Conservation (phyloP, 2,113 vertebrate species). For the Martes martes region DNA sequence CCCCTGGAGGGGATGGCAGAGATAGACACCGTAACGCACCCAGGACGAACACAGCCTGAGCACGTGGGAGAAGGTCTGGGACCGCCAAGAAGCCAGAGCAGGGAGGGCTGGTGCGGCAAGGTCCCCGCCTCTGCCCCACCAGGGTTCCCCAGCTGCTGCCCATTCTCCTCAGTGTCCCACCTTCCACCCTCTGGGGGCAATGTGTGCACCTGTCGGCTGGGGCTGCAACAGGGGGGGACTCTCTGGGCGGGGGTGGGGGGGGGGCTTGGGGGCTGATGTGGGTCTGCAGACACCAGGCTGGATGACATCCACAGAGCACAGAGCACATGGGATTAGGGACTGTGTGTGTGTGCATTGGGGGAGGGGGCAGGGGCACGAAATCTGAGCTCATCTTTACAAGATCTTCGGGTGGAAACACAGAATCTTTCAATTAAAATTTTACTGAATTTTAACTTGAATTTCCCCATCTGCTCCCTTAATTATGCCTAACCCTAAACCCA, state of each 20-base stretch:
- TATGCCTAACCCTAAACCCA: slow-evolving; percentile 66
- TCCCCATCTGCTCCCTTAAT: slow-evolving; percentile 74
- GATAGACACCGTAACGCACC: accelerated
- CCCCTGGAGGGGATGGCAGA: neutral
- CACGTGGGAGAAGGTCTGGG: accelerated
- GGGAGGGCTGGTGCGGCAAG: neutral
- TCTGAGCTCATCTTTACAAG: slow-evolving; percentile 50
- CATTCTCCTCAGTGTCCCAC: accelerated
- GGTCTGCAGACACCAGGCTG: accelerated
- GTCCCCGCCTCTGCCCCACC: accelerated
- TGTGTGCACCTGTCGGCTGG: accelerated
- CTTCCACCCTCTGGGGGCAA: too few species aligned
- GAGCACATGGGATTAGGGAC: neutral
- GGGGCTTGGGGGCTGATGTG: accelerated
- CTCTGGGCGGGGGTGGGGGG: too few species aligned
- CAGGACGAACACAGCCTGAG: accelerated
- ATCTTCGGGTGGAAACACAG: slow-evolving; percentile 60
- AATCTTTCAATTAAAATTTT: slow-evolving; percentile 73
- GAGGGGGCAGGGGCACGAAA: neutral
- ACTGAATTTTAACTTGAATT: slow-evolving; percentile 67
- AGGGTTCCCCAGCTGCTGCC: accelerated
- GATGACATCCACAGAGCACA: neutral
- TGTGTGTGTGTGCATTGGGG: neutral
- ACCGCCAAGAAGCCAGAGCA: accelerated
- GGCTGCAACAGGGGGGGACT: neutral